Conservation (phyloP, 1,140 invertebrate species). For the Lanistes nyassanus region DNA sequence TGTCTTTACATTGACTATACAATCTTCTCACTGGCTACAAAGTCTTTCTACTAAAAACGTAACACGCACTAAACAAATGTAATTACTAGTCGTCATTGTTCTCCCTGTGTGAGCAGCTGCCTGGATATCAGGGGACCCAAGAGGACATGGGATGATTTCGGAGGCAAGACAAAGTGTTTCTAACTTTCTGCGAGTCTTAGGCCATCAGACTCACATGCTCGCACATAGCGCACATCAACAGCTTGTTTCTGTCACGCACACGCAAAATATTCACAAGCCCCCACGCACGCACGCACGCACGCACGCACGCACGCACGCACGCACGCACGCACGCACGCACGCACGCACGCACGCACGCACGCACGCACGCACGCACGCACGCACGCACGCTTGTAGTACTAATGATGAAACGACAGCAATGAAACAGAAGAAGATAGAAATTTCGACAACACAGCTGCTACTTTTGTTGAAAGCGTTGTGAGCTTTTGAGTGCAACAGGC, state of each 20-base stretch:
- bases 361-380: constrained; percentile 12
- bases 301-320: not conserved
- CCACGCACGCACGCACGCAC: constrained; percentile 5
- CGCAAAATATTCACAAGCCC: not conserved
- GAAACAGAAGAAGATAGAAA: not conserved
- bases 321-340: not conserved
- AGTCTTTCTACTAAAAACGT: too few species aligned
- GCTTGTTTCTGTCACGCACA: too few species aligned
- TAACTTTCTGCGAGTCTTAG: too few species aligned
- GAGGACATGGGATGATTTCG: too few species aligned
- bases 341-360: not conserved
- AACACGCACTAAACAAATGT: not conserved
- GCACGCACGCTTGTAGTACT: constrained; percentile 2
- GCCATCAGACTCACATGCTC: too few species aligned
- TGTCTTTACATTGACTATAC: too few species aligned
- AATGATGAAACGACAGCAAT: not conserved
- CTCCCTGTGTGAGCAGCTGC: not conserved
- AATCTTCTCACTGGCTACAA: not conserved
- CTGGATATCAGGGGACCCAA: not conserved
- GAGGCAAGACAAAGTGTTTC: too few species aligned
- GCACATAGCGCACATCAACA: too few species aligned
- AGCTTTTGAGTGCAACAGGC: not conserved
- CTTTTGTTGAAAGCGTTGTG: not conserved
- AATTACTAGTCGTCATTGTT: not conserved
- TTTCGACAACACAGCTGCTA: not conserved